These are phyloP conservation scores for Melanerpes formicivorus DNA, from an alignment of 2,113 vertebrate species.

Conservation along the genomic window DNA sequence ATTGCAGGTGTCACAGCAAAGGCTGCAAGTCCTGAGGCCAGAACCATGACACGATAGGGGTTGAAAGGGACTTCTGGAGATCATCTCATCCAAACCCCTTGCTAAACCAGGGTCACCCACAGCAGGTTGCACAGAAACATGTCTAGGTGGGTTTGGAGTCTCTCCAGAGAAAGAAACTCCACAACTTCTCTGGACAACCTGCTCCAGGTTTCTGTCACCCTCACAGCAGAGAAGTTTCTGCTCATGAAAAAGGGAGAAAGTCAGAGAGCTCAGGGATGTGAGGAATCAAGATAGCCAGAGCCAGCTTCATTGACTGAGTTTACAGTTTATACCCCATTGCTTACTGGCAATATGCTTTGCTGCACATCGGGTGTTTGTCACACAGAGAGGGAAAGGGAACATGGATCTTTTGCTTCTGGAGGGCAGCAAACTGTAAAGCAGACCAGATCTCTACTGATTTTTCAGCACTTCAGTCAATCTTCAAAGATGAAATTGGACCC, in stretches of 20 bases:
- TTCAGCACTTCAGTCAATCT: background rate
- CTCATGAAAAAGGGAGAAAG: background rate
- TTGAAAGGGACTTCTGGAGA: background rate
- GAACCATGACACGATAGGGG: too few relatives aligned
- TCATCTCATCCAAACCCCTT: background rate
- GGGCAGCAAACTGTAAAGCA: background rate
- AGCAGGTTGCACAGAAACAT: background rate
- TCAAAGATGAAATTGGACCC: background rate
- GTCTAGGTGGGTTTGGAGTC: background rate
- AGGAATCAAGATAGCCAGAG: background rate
- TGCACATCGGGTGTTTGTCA: rapidly evolving
- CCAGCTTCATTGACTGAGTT: rapidly evolving
- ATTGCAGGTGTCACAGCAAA: rapidly evolving
- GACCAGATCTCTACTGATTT: background rate
- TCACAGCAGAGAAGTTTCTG: background rate
- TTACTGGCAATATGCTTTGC: rapidly evolving
- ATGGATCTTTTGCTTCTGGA: background rate
- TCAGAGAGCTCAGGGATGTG: background rate
- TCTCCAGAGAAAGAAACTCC: background rate
- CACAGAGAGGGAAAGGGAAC: background rate
- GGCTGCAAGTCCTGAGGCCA: background rate
- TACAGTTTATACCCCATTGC: rapidly evolving
- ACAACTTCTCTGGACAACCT: background rate
- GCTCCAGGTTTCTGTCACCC: background rate
- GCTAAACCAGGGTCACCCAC: background rate